Base-by-base conservation (phyloP, 2,888 invertebrate genomes). In the Diaprepes abbreviatus region DNA sequence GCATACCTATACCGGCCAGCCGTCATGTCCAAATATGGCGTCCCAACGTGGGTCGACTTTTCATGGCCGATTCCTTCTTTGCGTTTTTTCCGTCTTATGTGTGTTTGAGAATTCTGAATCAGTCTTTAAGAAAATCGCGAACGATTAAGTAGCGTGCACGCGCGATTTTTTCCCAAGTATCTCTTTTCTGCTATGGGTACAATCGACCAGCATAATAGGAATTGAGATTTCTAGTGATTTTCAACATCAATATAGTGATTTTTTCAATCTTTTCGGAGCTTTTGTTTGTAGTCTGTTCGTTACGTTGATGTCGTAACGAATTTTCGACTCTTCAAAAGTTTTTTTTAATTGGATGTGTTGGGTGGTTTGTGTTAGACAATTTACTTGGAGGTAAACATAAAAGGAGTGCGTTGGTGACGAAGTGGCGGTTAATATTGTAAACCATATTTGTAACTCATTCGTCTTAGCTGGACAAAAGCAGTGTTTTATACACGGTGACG, bases 11-110 rank as follows among this genome's bases (percentile, higher is more conserved):
- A 52, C 40, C 58, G 28, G 19, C 62, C 58, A 36, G 19, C 62
- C 60, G 62, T 48, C 64, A 57, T 66, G 35, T 58, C 72, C 70
- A 70, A 72, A 72, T 72, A 72, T 66, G 69, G 72, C 48, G 43
- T 24, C 28, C 35, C 28, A 48, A 24, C 5, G 24, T 21, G 16
- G 10, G 57, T 68, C 60, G 68, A 68, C 33, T 67, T 66, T 71
- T 71, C 71, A 71, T 68, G 68, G 71, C 35, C 71, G 64, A 65
- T 68, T 71, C 71, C 71, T 71, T 71, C 63, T 66, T 66, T 45
- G 66, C 66, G 63, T 66, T 66, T 70, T 70, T 70, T 66, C 70
- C 71, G 63, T 65, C 58, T 57, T 19, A n/a, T 17, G 28, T 69
- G 24, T 40, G 33, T 48, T 48, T 48, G 62, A 38, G 45, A 45